Evolutionary conservation across 2,888 invertebrate genomes (phyloP).

Genomic region (Caradrina clavipalpis): DNA sequence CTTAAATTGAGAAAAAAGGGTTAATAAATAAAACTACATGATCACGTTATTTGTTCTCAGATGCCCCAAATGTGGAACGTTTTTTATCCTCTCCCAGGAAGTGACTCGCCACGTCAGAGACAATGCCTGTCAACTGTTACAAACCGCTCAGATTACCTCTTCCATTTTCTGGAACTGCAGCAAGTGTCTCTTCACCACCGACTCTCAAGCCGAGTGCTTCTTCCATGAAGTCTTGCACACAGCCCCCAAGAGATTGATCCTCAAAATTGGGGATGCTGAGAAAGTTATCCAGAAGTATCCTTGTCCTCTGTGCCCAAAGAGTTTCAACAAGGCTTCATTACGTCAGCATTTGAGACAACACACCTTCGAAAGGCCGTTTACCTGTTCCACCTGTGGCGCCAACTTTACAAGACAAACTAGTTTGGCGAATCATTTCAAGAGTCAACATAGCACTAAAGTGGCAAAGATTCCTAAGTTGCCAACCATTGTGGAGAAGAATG

Average conservation of each 20-base stretch:
- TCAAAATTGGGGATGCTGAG: slow-evolving; percentile 71
- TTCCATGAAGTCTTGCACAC: slow-evolving; percentile 94
- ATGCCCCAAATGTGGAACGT: slow-evolving; percentile 93
- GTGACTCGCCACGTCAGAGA: slow-evolving; percentile 93
- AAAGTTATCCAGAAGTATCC: slow-evolving; percentile 87
- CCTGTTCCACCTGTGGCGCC: slow-evolving; percentile 92
- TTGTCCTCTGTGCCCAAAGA: slow-evolving; percentile 93
- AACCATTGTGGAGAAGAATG: slow-evolving; percentile 59
- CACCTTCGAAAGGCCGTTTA: slow-evolving; percentile 93
- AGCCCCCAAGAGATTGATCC: slow-evolving; percentile 78
- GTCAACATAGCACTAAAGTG: slow-evolving; percentile 83
- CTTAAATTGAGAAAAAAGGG: too few relatives aligned
- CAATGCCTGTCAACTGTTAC: slow-evolving; percentile 89
- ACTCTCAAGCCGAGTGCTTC: slow-evolving; percentile 93
- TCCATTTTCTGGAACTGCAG: slow-evolving; percentile 90
- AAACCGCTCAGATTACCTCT: slow-evolving; percentile 66
- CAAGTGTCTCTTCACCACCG: slow-evolving; percentile 91
- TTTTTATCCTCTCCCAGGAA: slow-evolving; percentile 94
- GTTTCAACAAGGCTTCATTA: slow-evolving; percentile 92
- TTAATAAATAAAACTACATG: not conserved
- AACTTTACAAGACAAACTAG: slow-evolving; percentile 93
- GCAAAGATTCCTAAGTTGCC: slow-evolving; percentile 62
- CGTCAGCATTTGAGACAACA: slow-evolving; percentile 93
- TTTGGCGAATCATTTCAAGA: slow-evolving; percentile 91
- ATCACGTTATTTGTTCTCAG: slow-evolving; percentile 78